These are phyloP conservation scores for Darevskia mixta DNA, from an alignment of 2,797 vertebrate species.

Conservation along the genomic window DNA sequence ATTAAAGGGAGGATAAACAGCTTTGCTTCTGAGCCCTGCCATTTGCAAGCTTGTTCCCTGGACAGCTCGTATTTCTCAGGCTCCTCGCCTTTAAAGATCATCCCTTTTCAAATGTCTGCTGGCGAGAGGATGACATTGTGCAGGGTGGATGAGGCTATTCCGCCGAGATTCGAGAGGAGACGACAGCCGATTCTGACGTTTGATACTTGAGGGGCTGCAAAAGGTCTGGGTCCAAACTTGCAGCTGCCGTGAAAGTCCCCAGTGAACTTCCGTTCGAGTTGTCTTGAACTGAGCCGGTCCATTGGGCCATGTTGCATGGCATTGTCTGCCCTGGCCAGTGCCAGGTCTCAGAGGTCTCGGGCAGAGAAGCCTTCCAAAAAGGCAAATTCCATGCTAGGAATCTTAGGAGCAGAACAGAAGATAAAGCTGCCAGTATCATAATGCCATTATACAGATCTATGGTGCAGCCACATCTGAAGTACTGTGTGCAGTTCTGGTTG, in stretches of 20 bases:
- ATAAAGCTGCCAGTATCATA: no score
- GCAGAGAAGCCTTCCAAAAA: neutral
- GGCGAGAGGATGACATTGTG: slow-evolving; percentile 53
- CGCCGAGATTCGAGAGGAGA: neutral
- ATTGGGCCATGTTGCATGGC: neutral
- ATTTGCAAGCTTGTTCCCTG: slow-evolving; percentile 60
- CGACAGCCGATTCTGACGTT: no score
- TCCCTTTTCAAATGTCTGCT: slow-evolving; percentile 59
- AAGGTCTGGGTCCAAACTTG: neutral
- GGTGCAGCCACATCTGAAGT: no score
- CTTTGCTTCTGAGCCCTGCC: neutral
- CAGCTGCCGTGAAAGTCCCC: neutral
- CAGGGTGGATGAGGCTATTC: slow-evolving; percentile 13
- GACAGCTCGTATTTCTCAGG: slow-evolving; percentile 60
- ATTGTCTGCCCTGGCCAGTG: no score
- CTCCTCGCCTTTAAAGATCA: slow-evolving; percentile 68
- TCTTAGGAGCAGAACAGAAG: no score
- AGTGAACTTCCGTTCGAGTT: neutral
- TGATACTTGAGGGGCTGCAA: neutral
- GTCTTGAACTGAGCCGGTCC: neutral
- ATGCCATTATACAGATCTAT: no score
- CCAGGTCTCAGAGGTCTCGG: fast-evolving
- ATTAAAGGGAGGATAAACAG: slow-evolving; percentile 58
- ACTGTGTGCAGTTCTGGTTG: no score
- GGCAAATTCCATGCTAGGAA: no score